These are phyloP conservation scores for Drosophila sproati DNA, from an alignment of 1,140 invertebrate genomes.

Conservation along the genomic window DNA sequence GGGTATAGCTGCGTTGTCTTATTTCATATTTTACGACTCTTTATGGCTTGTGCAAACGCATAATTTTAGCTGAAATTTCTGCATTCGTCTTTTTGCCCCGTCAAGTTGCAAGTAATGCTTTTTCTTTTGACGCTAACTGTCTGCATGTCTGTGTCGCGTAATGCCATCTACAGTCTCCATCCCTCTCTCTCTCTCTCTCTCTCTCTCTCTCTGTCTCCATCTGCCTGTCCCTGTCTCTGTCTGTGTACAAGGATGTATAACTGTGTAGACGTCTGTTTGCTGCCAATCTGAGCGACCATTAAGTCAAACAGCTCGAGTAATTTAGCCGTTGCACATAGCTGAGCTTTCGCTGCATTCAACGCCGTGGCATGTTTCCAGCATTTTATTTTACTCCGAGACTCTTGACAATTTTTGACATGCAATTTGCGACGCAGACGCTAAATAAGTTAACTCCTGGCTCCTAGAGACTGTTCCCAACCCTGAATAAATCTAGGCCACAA, in stretches of 20 bases:
- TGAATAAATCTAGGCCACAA: too few relatives aligned
- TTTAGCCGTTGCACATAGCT: slow-evolving; percentile 53
- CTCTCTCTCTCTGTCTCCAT: background rate
- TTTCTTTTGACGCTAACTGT: slow-evolving; percentile 54
- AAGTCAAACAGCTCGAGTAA: slow-evolving; percentile 69
- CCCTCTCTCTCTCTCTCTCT: background rate
- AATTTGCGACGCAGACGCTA: slow-evolving; percentile 45
- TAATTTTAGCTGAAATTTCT: slow-evolving; percentile 65
- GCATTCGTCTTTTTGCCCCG: slow-evolving; percentile 2
- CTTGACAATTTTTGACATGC: slow-evolving; percentile 65
- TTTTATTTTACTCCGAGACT: slow-evolving; percentile 46
- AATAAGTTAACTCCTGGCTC: slow-evolving; percentile 45
- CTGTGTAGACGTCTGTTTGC: slow-evolving; percentile 63
- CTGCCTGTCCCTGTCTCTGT: slow-evolving; percentile 7
- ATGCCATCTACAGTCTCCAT: background rate
- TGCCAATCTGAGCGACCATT: slow-evolving; percentile 74
- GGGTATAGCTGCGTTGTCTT: background rate
- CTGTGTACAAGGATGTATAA: too few relatives aligned
- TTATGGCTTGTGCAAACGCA: slow-evolving; percentile 51
- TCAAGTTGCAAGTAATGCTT: slow-evolving; percentile 63
- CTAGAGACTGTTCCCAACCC: background rate
- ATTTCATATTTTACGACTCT: background rate
- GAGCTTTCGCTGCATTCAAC: slow-evolving; percentile 15
- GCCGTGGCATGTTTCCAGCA: slow-evolving; percentile 36
- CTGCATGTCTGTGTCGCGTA: background rate